phyloP scores from a whole-genome alignment of 1,140 invertebrate species.

The Trachelipus rathkii region DNA sequence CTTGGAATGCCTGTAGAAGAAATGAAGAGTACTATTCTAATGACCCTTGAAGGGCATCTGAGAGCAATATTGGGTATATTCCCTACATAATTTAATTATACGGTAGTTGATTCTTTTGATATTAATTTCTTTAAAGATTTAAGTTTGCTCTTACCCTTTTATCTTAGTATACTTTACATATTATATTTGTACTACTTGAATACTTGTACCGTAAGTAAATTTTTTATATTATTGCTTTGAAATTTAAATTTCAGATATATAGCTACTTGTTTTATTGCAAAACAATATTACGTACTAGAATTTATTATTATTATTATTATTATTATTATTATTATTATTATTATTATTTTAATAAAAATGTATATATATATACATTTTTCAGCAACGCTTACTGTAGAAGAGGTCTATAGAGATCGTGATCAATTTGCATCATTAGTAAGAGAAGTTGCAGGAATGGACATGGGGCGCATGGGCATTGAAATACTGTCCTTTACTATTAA shows the following conservation, averaged over 20 bases:
- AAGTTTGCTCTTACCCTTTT: too few species aligned
- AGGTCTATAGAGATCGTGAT: slow-evolving; percentile 94
- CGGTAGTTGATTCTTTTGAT: too few species aligned
- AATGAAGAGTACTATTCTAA: slow-evolving; percentile 88
- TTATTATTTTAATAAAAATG: not conserved
- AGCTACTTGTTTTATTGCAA: too few species aligned
- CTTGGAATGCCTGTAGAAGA: slow-evolving; percentile 86
- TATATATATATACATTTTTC: slow-evolving; percentile 48
- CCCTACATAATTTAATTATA: too few species aligned
- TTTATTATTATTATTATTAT: too few species aligned
- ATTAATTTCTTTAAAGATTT: too few species aligned
- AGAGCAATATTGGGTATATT: slow-evolving; percentile 82
- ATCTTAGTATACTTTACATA: too few species aligned
- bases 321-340: slow-evolving; percentile 16
- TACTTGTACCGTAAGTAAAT: slow-evolving; percentile 4
- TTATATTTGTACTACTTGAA: slow-evolving; percentile 4
- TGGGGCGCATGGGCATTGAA: slow-evolving; percentile 97
- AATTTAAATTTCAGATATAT: too few species aligned
- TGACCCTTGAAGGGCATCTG: slow-evolving; percentile 93
- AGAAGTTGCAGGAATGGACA: slow-evolving; percentile 94
- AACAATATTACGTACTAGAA: too few species aligned
- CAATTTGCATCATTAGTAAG: slow-evolving; percentile 93
- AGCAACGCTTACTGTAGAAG: slow-evolving; percentile 97
- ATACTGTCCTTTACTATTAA: slow-evolving; percentile 97
- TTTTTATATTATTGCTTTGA: too few species aligned